A percentile compares a stretch with the other conserved stretches of the same genome.
Evolutionary conservation across 2,113 vertebrate species (phyloP).

Genomic region (Protomyctophum bolini): DNA sequence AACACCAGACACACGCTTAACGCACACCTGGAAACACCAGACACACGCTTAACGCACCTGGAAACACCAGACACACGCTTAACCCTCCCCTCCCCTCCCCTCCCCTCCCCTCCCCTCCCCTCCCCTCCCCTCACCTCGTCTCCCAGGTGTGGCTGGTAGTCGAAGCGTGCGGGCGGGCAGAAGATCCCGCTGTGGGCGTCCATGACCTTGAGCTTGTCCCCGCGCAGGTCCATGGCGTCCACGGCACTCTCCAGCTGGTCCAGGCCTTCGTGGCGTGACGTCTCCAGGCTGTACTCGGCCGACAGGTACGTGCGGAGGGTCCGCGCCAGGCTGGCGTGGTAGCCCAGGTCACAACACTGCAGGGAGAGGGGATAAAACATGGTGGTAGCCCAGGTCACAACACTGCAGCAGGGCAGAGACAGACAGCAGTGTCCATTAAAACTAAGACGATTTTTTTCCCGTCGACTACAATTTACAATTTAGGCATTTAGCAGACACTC

Average conservation of each 20-base stretch:
- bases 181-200: slow-evolving; percentile 96
- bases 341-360: slow-evolving; percentile 96
- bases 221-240: slow-evolving; percentile 91
- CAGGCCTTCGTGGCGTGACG: slow-evolving; percentile 94
- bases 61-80: no score
- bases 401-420: slow-evolving; percentile 82
- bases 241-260: slow-evolving; percentile 92
- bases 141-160: slow-evolving; percentile 98
- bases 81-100: no score
- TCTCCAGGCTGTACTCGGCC: slow-evolving; percentile 96
- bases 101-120: no score
- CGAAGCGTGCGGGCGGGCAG: slow-evolving; percentile 95
- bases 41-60: no score
- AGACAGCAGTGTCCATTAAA: no score
- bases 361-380: slow-evolving; percentile 7
- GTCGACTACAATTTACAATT: no score
- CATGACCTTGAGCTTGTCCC: slow-evolving; percentile 97
- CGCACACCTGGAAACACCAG: no score
- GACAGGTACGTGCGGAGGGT: slow-evolving; percentile 96
- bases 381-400: slow-evolving; percentile 94
- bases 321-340: slow-evolving; percentile 93
- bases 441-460: no score
- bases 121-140: slow-evolving; percentile 89
- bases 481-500: no score
- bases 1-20: no score